A percentile compares a stretch with the other conserved stretches of the same genome.
phyloP scores from a whole-genome alignment of 2,113 vertebrate species.

The Arenaria interpres region DNA sequence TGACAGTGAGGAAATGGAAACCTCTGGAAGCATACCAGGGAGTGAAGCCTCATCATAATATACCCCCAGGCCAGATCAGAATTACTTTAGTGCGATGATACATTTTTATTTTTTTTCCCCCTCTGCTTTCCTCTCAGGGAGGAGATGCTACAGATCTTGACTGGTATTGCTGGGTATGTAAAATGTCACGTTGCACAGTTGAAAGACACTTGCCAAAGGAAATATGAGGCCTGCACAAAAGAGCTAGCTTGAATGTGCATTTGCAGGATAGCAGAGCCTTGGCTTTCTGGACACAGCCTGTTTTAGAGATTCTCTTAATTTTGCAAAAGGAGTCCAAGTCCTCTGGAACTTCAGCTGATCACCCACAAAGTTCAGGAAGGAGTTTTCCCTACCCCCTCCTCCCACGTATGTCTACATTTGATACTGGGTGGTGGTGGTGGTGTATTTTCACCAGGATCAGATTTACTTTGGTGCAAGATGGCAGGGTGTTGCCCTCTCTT shows the following conservation, averaged over 20 bases:
- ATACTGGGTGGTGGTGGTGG: rapidly evolving
- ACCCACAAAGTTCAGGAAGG: background rate
- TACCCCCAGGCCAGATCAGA: constrained; percentile 48
- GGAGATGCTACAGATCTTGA: background rate
- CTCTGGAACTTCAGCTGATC: background rate
- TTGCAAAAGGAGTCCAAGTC: background rate
- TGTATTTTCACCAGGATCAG: background rate
- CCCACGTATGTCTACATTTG: background rate
- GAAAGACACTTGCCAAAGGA: background rate
- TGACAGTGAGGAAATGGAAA: constrained; percentile 62
- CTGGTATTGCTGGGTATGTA: background rate
- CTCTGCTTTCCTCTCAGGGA: background rate
- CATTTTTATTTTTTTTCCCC: background rate
- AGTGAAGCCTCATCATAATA: constrained; percentile 20
- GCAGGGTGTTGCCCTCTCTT: background rate
- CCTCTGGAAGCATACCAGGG: constrained; percentile 37
- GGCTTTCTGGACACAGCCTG: background rate
- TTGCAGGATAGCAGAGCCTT: background rate
- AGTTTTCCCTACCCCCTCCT: background rate
- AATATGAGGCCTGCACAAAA: background rate
- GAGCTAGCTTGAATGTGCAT: background rate
- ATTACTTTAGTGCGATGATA: constrained; percentile 43
- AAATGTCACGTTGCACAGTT: background rate
- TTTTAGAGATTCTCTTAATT: background rate
- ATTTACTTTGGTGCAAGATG: background rate